Base-by-base conservation (phyloP, 2,113 vertebrate species). In the Sialia sialis region DNA sequence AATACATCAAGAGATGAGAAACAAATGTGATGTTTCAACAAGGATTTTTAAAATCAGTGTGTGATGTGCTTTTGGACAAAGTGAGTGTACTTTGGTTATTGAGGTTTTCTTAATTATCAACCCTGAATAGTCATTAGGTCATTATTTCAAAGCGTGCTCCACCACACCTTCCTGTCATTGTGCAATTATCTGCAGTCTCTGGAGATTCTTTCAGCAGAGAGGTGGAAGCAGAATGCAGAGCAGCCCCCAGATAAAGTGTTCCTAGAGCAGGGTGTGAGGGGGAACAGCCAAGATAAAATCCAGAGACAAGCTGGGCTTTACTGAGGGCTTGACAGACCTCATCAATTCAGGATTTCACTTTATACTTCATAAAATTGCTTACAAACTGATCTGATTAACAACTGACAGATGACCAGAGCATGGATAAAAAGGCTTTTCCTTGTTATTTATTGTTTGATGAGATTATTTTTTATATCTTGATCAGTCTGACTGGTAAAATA, bases 161-260 rank as follows among this genome's bases (percentile, higher is more conserved):
- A 51, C 30, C 69, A 78, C 67, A 62, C 46, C 83, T 85, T 95
- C 94, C 93, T 93, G 84, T 63, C 54, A 39, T 89, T 80, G 67
- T 62, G 76, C 30, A 2, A 23, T 80, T 87, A 81, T 78, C 76
- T 77, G 54, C 22, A 34, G 26, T 22, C 43, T 62, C 87, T 44
- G 51, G 43, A 66, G 68, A 49, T 9, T 21, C 78, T 54, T 54
- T 22, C 26, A 75, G 19, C 87, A 60, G 69, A 67, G 29, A n/a
- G 11, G 22, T 79, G 34, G 7, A 39, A 91, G 67, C 22, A 46
- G 15, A 84, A 32, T 20, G 82, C 78, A 92, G 68, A 92, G 44
- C 56, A 84, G 43, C 17, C 11, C 77, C 30, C 48, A 26, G 48
- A 84, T 54, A 70, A 93, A 84, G 48, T 77, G 19, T 74, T 58